Evolutionary conservation across 2,888 invertebrate genomes (phyloP).

Genomic region (Cenopis cana): DNA sequence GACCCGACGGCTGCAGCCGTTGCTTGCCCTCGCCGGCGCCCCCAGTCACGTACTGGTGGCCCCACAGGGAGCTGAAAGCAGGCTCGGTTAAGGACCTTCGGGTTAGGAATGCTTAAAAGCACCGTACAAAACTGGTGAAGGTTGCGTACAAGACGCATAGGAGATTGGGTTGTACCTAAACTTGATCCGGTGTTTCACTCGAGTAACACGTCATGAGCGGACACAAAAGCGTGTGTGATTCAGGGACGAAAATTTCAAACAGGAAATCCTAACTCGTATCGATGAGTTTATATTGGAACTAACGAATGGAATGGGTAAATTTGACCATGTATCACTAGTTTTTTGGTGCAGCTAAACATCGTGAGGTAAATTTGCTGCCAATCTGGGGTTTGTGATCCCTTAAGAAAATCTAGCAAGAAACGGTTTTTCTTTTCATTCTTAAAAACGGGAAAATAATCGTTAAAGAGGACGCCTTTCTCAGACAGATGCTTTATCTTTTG

Average conservation of each 20-base stretch:
- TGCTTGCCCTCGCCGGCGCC: slow-evolving; percentile 92
- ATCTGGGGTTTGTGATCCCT: too few species aligned
- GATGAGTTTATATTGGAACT: background rate
- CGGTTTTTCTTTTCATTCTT: too few species aligned
- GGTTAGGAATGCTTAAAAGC: background rate
- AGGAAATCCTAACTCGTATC: background rate
- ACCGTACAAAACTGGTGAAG: background rate
- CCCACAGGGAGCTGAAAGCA: slow-evolving; percentile 87
- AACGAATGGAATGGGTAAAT: too few species aligned
- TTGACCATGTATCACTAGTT: too few species aligned
- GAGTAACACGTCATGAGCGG: background rate
- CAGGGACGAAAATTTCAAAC: background rate
- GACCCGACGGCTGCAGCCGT: slow-evolving; percentile 84
- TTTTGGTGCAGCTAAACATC: too few species aligned
- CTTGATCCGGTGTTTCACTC: background rate
- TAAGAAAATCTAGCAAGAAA: too few species aligned
- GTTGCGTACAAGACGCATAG: background rate
- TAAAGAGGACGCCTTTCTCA: too few species aligned
- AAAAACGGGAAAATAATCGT: too few species aligned
- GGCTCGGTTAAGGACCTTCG: background rate
- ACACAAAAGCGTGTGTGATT: background rate
- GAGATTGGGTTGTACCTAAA: too few species aligned
- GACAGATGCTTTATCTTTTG: too few species aligned
- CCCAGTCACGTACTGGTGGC: slow-evolving; percentile 90
- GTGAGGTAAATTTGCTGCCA: too few species aligned